phyloP scores from a whole-genome alignment of 2,797 vertebrate genomes.

The Pseudomugil gertrudae region DNA sequence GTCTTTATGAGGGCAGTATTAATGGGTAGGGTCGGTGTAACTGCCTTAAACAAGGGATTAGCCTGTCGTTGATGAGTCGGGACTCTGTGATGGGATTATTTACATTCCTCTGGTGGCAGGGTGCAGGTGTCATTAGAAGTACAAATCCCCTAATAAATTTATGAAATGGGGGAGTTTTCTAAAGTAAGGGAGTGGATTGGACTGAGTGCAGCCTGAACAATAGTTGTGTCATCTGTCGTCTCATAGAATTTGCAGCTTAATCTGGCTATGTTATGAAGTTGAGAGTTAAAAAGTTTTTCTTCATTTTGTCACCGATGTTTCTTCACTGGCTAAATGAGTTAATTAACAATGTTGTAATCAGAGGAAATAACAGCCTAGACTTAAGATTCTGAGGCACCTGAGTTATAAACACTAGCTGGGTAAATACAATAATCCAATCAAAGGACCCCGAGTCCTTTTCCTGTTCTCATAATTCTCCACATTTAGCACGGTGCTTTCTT shows the following conservation, averaged over 20 bases:
- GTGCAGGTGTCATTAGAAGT: slow-evolving; percentile 87
- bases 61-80: slow-evolving; percentile 81
- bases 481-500: slow-evolving; percentile 62
- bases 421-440: slow-evolving; percentile 77
- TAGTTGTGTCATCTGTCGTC: slow-evolving; percentile 69
- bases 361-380: slow-evolving; percentile 60
- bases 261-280: slow-evolving; percentile 66
- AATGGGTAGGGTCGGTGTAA: slow-evolving; percentile 86
- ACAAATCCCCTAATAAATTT: slow-evolving; percentile 88
- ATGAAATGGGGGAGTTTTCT: slow-evolving; percentile 64
- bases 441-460: slow-evolving; percentile 56
- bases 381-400: slow-evolving; percentile 60
- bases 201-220: slow-evolving; percentile 74
- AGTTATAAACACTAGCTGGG: slow-evolving; percentile 61
- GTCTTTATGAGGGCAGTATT: slow-evolving; percentile 82
- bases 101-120: slow-evolving; percentile 81
- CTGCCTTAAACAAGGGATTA: slow-evolving; percentile 89
- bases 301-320: slow-evolving; percentile 61
- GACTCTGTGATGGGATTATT: slow-evolving; percentile 86
- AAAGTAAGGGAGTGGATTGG: slow-evolving; percentile 50
- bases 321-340: slow-evolving; percentile 50
- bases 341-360: slow-evolving; percentile 68
- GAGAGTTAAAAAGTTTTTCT: slow-evolving; percentile 70
- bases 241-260: slow-evolving; percentile 72
- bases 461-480: slow-evolving; percentile 64